phyloP scores from a whole-genome alignment of 2,113 vertebrate genomes.

The Trochalopteron elliotii region DNA sequence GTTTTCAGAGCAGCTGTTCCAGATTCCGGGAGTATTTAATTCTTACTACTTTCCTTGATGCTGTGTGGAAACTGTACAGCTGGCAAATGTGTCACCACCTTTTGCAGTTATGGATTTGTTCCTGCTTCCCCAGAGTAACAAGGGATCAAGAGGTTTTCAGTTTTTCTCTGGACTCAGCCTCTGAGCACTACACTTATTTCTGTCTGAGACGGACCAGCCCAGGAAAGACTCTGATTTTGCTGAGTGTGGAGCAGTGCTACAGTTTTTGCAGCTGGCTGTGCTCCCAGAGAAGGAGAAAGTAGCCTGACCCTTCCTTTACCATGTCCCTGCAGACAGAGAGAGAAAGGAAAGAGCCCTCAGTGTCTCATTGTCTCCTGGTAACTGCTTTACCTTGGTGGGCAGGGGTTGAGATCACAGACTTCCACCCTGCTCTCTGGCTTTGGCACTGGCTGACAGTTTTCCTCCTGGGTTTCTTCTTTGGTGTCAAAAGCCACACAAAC shows the following conservation, averaged over 20 bases:
- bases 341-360: not conserved
- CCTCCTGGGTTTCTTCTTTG: slow-evolving; percentile 71
- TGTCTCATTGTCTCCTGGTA: not conserved
- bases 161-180: not conserved
- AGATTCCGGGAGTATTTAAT: not conserved
- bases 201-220: not conserved
- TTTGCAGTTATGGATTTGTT: not conserved
- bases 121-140: not conserved
- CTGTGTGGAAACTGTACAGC: not conserved
- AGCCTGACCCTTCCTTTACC: not conserved
- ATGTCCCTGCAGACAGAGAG: not conserved
- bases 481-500: slow-evolving; percentile 83
- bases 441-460: slow-evolving; percentile 76
- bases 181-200: not conserved
- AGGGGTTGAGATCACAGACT: slow-evolving; percentile 75
- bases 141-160: not conserved
- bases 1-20: not conserved
- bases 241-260: slow-evolving; percentile 69
- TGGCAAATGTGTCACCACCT: not conserved
- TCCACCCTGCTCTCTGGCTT: slow-evolving; percentile 78
- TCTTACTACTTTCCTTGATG: not conserved
- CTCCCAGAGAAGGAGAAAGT: slow-evolving; percentile 69
- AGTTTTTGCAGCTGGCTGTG: slow-evolving; percentile 52
- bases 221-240: slow-evolving; percentile 35
- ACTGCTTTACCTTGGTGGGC: slow-evolving; percentile 78